These are phyloP conservation scores for Raja brachyura DNA, from an alignment of 2,113 vertebrate species.

Conservation along the genomic window DNA sequence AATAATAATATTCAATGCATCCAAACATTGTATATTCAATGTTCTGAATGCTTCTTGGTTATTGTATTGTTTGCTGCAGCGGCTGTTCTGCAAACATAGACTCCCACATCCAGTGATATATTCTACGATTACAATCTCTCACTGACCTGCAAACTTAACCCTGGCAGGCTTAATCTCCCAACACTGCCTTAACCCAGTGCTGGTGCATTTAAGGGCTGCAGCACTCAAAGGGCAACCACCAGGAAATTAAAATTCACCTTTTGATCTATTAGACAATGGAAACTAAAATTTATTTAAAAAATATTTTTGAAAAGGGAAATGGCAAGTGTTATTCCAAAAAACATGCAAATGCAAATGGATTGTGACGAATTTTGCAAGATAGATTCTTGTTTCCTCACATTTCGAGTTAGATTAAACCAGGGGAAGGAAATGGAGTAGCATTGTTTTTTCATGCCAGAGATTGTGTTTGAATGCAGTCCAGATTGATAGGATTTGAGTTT, in stretches of 20 bases:
- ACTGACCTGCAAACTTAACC: neutral
- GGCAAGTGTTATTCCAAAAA: no score
- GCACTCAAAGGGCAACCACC: neutral
- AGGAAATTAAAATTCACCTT: neutral
- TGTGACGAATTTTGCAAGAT: neutral
- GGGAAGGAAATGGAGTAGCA: neutral
- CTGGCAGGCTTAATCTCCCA: neutral
- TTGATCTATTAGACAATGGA: neutral
- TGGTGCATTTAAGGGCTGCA: neutral
- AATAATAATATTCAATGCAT: no score
- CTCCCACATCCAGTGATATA: neutral
- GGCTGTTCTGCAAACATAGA: neutral
- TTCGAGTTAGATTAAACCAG: neutral
- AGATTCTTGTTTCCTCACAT: neutral
- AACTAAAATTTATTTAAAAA: neutral
- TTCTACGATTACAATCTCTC: neutral
- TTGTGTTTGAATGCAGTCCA: neutral
- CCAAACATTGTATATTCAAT: no score
- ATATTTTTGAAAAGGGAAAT: no score
- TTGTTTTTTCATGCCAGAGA: neutral
- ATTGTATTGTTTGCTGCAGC: no score
- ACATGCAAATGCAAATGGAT: neutral
- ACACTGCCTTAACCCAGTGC: neutral
- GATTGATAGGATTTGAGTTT: neutral
- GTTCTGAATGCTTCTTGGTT: neutral